phyloP scores from a whole-genome alignment of 30 jellyfish, hydroid and myxozoan species.

The Cassiopea xamachana region DNA sequence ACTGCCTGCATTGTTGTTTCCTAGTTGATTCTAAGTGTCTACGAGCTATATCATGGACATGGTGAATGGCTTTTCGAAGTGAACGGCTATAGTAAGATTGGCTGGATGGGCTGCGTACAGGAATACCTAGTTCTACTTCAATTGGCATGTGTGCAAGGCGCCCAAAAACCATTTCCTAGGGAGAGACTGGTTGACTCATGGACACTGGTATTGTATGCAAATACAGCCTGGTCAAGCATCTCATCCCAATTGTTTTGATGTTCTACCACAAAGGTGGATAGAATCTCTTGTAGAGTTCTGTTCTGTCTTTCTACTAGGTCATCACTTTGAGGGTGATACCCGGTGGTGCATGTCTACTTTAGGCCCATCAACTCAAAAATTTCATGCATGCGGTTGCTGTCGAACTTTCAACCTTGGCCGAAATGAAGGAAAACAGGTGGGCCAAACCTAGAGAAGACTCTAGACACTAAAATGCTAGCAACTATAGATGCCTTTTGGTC shows the following conservation, averaged over 20 bases:
- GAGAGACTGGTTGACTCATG: slow-evolving; percentile 61
- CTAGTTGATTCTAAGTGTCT: slow-evolving; percentile 34
- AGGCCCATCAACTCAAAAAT: slow-evolving; percentile 50
- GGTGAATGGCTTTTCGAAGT: slow-evolving; percentile 52
- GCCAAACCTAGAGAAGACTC: slow-evolving; percentile 50
- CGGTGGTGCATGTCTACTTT: slow-evolving; percentile 55
- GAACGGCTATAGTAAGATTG: slow-evolving; percentile 41
- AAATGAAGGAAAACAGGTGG: slow-evolving; percentile 53
- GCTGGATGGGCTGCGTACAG: slow-evolving; percentile 38
- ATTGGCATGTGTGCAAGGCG: slow-evolving; percentile 63
- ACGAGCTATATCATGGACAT: slow-evolving; percentile 33
- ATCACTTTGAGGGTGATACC: slow-evolving; percentile 58
- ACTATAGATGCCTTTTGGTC: slow-evolving; percentile 58
- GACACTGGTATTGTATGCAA: slow-evolving; percentile 52
- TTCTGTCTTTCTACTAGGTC: slow-evolving; percentile 59
- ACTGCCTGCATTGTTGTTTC: slow-evolving; percentile 37
- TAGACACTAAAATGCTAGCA: slow-evolving; percentile 59
- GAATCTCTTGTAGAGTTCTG: slow-evolving; percentile 34
- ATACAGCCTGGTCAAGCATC: slow-evolving; percentile 44
- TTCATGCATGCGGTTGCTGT: slow-evolving; percentile 53
- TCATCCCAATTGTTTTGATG: slow-evolving; percentile 41
- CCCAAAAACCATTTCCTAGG: slow-evolving; percentile 67
- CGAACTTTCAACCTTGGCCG: slow-evolving; percentile 59
- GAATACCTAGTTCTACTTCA: slow-evolving; percentile 54
- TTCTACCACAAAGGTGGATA: slow-evolving; percentile 7